Conservation (phyloP, 2,888 invertebrate species). For the Slavum lentiscoides region DNA sequence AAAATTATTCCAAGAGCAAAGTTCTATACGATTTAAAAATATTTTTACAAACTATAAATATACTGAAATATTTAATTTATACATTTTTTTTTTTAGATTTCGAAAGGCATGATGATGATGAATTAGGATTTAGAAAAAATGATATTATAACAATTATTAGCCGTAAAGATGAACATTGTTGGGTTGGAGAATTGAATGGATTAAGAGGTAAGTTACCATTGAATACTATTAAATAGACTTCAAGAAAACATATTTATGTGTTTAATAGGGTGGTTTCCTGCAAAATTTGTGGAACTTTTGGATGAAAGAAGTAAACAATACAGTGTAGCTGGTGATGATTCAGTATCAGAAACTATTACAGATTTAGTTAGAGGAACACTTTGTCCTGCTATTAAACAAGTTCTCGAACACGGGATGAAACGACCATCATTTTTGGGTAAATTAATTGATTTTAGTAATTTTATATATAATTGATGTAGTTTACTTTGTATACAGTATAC, state of each 20-base stretch:
- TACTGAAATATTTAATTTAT: background rate
- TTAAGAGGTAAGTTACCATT: slow-evolving; percentile 66
- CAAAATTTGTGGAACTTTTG: slow-evolving; percentile 91
- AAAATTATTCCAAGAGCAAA: no score
- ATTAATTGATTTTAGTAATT: background rate
- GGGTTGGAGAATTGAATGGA: slow-evolving; percentile 97
- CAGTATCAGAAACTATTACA: slow-evolving; percentile 93
- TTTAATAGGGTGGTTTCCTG: slow-evolving; percentile 85
- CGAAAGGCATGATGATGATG: slow-evolving; percentile 97
- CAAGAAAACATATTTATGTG: slow-evolving; percentile 48
- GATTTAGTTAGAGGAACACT: slow-evolving; percentile 93
- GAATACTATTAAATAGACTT: background rate
- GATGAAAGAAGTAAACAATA: slow-evolving; percentile 94
- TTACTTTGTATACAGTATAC: no score
- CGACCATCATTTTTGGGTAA: slow-evolving; percentile 78
- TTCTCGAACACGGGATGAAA: slow-evolving; percentile 93
- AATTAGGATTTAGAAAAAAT: slow-evolving; percentile 96
- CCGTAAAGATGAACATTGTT: slow-evolving; percentile 97
- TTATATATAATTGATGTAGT: no score
- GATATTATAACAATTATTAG: slow-evolving; percentile 97
- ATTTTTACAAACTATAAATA: no score
- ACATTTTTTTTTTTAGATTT: slow-evolving; percentile 70
- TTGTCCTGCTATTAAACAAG: slow-evolving; percentile 90
- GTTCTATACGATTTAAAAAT: no score
- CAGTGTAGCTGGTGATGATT: slow-evolving; percentile 93